These are phyloP conservation scores for Drosophila kikkawai DNA, from an alignment of 1,140 invertebrate species.

Conservation along the genomic window DNA sequence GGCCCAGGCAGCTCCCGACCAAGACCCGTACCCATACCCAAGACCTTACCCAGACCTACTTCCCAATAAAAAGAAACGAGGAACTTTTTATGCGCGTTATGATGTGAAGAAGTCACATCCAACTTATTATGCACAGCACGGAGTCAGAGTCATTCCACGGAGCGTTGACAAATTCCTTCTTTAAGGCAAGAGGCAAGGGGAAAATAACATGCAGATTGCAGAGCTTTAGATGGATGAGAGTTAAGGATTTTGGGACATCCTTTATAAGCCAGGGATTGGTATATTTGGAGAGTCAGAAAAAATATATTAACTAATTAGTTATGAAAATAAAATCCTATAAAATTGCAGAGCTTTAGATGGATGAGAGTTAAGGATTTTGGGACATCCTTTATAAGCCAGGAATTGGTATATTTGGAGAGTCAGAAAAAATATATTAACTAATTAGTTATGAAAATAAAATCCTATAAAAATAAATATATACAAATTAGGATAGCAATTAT, in stretches of 20 bases:
- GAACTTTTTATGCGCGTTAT: constrained; percentile 45
- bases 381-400: not conserved
- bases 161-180: constrained; percentile 53
- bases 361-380: constrained; percentile 5
- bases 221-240: not conserved
- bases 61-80: constrained; percentile 32
- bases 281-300: not conserved
- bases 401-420: not conserved
- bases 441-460: not conserved
- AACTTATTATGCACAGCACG: constrained; percentile 62
- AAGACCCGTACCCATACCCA: constrained; percentile 43
- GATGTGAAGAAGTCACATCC: constrained; percentile 39
- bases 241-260: constrained; percentile 4
- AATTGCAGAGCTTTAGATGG: not conserved
- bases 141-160: constrained; percentile 11
- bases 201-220: constrained; percentile 3
- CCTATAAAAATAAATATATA: not conserved
- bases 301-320: not conserved
- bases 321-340: not conserved
- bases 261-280: not conserved
- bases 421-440: too few species aligned
- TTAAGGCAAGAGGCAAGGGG: not conserved
- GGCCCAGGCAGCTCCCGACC: constrained; percentile 15
- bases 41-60: constrained; percentile 36
- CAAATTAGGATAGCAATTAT: not conserved